Conservation (phyloP, 2,888 invertebrate species). For the Mayetiola destructor region DNA sequence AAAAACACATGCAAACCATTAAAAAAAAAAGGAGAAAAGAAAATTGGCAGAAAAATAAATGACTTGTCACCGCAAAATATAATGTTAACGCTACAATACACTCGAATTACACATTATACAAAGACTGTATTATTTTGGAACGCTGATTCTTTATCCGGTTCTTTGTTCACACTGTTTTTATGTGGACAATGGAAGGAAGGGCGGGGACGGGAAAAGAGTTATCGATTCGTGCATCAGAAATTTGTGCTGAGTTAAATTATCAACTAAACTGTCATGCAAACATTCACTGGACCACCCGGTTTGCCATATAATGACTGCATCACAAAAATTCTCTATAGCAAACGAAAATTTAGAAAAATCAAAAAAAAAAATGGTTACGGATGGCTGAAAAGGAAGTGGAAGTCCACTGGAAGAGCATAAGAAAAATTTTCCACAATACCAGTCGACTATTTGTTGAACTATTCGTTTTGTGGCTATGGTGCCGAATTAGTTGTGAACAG, state of each 20-base stretch:
- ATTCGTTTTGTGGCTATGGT: constrained; percentile 2
- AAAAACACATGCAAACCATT: background rate
- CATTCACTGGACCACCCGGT: no score
- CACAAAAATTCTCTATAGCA: no score
- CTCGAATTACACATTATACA: background rate
- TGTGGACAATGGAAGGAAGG: no score
- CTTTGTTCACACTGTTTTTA: no score
- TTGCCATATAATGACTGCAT: no score
- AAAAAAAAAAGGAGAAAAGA: background rate
- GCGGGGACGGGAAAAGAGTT: no score
- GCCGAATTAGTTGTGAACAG: background rate
- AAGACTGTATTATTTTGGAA: no score
- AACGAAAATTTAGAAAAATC: background rate
- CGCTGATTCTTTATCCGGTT: no score
- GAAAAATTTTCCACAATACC: background rate
- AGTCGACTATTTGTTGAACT: background rate
- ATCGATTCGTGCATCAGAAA: no score
- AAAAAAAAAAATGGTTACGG: background rate
- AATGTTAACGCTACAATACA: constrained; percentile 1
- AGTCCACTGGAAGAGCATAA: background rate
- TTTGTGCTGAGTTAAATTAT: no score
- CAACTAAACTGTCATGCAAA: no score
- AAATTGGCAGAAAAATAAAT: background rate
- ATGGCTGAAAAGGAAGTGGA: background rate
- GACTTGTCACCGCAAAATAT: background rate